Percentiles rank a stretch among this genome's conserved stretches.
Evolutionary conservation across 2,797 vertebrate species (phyloP).

Genomic region (Karalla daura): DNA sequence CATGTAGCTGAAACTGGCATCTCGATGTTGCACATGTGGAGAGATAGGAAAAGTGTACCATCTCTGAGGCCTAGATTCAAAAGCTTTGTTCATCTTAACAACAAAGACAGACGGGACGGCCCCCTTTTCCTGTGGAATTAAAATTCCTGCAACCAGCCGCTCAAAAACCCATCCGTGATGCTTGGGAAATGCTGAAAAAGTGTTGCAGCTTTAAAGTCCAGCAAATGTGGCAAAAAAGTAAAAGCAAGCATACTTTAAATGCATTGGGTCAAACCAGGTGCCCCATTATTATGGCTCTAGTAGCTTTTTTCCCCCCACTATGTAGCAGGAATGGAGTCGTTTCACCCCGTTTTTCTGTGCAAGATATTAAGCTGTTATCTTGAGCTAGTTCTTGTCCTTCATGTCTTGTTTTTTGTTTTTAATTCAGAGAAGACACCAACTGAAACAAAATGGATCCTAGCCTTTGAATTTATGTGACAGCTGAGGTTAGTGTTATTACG

Average conservation of each 20-base stretch:
- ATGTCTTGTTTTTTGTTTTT: neutral
- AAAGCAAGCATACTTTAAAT: neutral
- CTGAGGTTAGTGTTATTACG: slow-evolving; percentile 10
- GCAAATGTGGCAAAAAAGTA: neutral
- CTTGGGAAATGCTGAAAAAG: neutral
- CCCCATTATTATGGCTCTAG: neutral
- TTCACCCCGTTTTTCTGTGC: neutral
- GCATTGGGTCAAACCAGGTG: neutral
- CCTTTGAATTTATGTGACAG: neutral
- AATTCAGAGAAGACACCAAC: neutral
- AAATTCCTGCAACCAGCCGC: neutral
- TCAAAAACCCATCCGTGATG: neutral
- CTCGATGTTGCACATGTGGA: neutral
- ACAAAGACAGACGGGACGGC: neutral
- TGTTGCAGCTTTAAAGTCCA: neutral
- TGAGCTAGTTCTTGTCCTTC: neutral
- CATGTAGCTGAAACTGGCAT: neutral
- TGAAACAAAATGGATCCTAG: neutral
- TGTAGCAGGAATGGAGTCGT: slow-evolving; percentile 8
- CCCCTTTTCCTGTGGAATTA: neutral
- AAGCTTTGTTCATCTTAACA: neutral
- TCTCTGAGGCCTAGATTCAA: neutral
- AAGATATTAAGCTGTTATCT: neutral
- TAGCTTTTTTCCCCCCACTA: slow-evolving; percentile 1
- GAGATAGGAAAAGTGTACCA: neutral